phyloP scores from a whole-genome alignment of 2,113 vertebrate species.

The Oreotrochilus melanogaster region DNA sequence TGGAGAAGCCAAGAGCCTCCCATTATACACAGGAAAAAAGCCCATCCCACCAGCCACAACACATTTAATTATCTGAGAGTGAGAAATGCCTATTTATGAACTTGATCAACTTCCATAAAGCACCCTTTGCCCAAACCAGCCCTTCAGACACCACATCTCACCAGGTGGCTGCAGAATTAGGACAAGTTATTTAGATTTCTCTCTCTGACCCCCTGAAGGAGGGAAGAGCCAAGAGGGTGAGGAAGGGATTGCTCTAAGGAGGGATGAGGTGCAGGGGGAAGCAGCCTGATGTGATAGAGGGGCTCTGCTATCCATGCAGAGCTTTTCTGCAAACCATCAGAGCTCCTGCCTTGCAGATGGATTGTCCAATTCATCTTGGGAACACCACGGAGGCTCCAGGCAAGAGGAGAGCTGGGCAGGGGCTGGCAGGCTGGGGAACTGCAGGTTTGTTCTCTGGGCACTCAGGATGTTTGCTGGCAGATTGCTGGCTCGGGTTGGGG shows the following conservation, averaged over 20 bases:
- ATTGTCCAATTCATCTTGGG: not conserved
- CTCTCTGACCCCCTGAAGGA: fast-evolving
- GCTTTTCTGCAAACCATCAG: not conserved
- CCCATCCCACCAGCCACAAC: not conserved
- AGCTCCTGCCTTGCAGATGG: not conserved
- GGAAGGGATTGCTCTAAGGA: not conserved
- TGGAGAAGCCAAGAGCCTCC: not conserved
- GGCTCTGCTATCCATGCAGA: not conserved
- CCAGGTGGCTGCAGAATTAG: not conserved
- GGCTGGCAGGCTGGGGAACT: not conserved
- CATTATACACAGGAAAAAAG: not conserved
- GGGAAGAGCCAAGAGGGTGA: not conserved
- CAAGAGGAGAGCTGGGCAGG: fast-evolving
- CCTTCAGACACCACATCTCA: not conserved
- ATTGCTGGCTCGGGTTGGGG: too few species aligned
- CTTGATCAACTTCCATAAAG: not conserved
- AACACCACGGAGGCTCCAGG: not conserved
- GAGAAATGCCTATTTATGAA: not conserved
- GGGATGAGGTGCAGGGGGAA: not conserved
- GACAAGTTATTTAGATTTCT: not conserved
- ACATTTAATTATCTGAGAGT: not conserved
- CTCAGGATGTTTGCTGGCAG: not conserved
- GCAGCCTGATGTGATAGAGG: not conserved
- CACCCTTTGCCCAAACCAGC: not conserved
- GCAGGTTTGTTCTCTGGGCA: not conserved